Evolutionary conservation across 1,140 invertebrate genomes (phyloP), one percentile per base, ranked within the genome.

Genomic region (Pogonognathellus flavescens): DNA sequence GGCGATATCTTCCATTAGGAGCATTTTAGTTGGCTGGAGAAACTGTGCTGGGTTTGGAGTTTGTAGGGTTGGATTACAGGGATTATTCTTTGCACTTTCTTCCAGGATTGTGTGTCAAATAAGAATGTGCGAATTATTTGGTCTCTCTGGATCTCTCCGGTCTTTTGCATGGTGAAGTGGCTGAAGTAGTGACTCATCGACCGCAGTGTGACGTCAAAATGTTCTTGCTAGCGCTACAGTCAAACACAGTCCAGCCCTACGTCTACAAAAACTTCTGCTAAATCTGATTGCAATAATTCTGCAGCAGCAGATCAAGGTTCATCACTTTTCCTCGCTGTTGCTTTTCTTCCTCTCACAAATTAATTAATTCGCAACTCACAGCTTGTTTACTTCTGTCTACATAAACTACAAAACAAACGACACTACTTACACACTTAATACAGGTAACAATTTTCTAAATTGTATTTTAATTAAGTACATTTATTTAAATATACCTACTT

Each of bases 191-290:
- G 62, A 66, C 62, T 66, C 62, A 66, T 66, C 62, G 62, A 66
- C 62, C 62, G 62, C 62, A 66, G 62, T 25, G 62, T 66, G 62
- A 66, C 62, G 62, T 66, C 62, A 66, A 25, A 25, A 31, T 66
- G 22, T 66, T 13, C 20, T 25, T 25, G 25, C 62, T 25, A 66
- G 62, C 62, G 62, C 62, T 66, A 66, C 18, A 66, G 62, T 66
- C 22, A 66, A 66, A 66, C 20, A 20, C 22, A 3, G 20, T 25
- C 14, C 62, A 25, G 62, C 62, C 62, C 62, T 25, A 66, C 20
- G 22, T 66, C 14, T 18, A 11, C 13, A 66, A 66, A 25, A 25
- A 20, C 53, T 16, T 66, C 13, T 66, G 62, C 22, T 14, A 66
- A 66, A 10, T 66, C 25, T 25, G 25, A 66, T 66, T 66, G 20